These are phyloP conservation scores for Apotomis capreana DNA, from an alignment of 2,888 invertebrate species.

Conservation along the genomic window DNA sequence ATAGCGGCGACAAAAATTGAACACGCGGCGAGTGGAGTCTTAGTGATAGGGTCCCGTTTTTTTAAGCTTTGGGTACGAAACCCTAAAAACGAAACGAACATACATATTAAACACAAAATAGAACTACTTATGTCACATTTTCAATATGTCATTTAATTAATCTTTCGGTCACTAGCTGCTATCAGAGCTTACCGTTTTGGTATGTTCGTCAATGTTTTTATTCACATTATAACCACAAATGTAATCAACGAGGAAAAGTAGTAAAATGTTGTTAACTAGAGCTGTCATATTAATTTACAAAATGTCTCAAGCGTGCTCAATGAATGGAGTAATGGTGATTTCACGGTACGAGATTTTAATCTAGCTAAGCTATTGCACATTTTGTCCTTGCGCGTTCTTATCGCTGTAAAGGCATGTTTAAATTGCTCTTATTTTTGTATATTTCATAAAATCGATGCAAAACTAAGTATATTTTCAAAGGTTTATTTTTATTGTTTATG, in stretches of 20 bases:
- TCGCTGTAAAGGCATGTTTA: slow-evolving; percentile 20
- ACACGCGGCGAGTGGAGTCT: too few relatives aligned
- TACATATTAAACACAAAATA: too few relatives aligned
- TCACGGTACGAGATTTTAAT: slow-evolving; percentile 9
- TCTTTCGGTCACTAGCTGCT: not conserved
- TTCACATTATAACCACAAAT: not conserved
- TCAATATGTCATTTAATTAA: too few relatives aligned
- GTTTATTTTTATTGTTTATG: too few relatives aligned
- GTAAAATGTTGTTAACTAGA: not conserved
- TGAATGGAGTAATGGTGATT: not conserved
- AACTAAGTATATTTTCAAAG: too few relatives aligned
- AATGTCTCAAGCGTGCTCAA: not conserved
- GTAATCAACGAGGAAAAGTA: not conserved
- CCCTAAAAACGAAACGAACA: too few relatives aligned
- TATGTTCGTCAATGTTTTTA: not conserved
- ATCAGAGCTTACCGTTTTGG: not conserved
- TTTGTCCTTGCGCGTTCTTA: slow-evolving; percentile 21
- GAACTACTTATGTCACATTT: too few relatives aligned
- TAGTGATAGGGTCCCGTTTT: too few relatives aligned
- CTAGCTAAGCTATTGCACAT: slow-evolving; percentile 8
- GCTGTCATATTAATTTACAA: slow-evolving; percentile 4
- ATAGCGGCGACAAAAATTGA: too few relatives aligned
- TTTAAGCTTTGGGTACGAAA: too few relatives aligned
- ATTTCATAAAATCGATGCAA: not conserved
- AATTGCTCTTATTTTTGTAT: not conserved